Evolutionary conservation across 2,113 vertebrate genomes (phyloP), one percentile per base, ranked within the genome.

Genomic region (Zapus hudsonius): DNA sequence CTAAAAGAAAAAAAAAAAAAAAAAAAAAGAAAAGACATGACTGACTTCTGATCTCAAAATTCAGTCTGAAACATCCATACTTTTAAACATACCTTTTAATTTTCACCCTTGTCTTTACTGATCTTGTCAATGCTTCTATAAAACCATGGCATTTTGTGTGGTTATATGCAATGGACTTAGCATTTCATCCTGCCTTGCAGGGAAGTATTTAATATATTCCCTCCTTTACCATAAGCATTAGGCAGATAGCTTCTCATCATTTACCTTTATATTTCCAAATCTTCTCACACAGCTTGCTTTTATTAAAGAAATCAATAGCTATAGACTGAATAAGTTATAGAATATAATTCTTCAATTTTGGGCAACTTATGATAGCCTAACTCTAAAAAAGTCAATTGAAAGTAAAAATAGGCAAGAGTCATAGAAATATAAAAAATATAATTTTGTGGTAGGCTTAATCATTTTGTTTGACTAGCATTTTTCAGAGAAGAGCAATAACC

Each of bases 131-230:
- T 66, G 23, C 47, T 22, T 82, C 19, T 61, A 8, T 52, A 31
- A 78, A 42, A 5, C 1, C 4, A 5, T 0, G 44, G 3, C 1
- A 44, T 2, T 1, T 0, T n/a, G 2, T 11, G 2, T 44, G 38
- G 29, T 59, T n/a, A 16, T 52, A 40, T 75, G 33, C 0, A 89
- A 42, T 36, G 17, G 27, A 69, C 3, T 25, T 16, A 84, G 1
- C 25, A 55, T 25, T 69, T 12, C 4, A 73, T 25, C 69, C 2
- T n/a, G 25, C 69, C 2, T n/a, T 5, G 7, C 55, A 27, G 11
- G 36, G 19, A 86, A 70, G 76, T 87, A 73, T 23, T 42, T 59
- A 22, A 15, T 29, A 0, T 10, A 9, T 33, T 74, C 25, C 12
- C 52, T 11, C 59, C 9, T 78, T 78, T 9, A 40, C 0, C 2